Evolutionary conservation across 2,888 invertebrate species (phyloP), one percentile per base, ranked within the genome.

Genomic region (Pheosia tremula): DNA sequence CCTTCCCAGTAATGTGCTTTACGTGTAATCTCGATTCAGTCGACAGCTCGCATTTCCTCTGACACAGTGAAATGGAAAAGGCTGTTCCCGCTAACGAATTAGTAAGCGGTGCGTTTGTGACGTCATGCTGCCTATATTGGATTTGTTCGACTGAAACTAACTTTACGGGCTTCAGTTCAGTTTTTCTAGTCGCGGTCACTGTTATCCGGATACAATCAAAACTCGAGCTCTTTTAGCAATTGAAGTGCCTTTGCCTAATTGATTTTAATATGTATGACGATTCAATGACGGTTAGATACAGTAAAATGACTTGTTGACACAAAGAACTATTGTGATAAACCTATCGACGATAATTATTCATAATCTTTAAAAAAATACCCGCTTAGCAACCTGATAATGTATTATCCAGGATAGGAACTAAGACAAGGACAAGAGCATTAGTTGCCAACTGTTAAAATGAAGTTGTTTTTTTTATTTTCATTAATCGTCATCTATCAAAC

Each of bases 1-100:
- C 80, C 75, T 89, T 89, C 87, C 74, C 66, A 74, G 89, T 86
- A 89, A 74, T 78, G 69, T 74, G 75, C 74, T 69, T 82, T 80
- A 78, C 69, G 65, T 74, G 75, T 82, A 80, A 80, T 75, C 69
- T 78, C 68, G 66, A 71, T 81, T 80, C 71, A 78, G 75, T 72
- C 64, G 62, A 49, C 65, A 62, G 62, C 62, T 74, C 67, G 67
- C 68, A 71, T 78, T 84, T 81, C 78, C 78, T 79, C 77, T 69
- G 71, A 66, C 66, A 64, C 62, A 49, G 56, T 66, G 38, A 66
- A 63, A 47, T 60, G 59, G 72, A 65, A 75, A 79, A 73, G 57
- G 64, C 60, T 47, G 61, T 68, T 78, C 68, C 43, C 47, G 57
- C 61, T 67, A 72, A 59, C 63, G 59, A 64, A 66, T 65, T 69